Conservation (phyloP, 2,888 invertebrate species). For the Perdita meconis region DNA sequence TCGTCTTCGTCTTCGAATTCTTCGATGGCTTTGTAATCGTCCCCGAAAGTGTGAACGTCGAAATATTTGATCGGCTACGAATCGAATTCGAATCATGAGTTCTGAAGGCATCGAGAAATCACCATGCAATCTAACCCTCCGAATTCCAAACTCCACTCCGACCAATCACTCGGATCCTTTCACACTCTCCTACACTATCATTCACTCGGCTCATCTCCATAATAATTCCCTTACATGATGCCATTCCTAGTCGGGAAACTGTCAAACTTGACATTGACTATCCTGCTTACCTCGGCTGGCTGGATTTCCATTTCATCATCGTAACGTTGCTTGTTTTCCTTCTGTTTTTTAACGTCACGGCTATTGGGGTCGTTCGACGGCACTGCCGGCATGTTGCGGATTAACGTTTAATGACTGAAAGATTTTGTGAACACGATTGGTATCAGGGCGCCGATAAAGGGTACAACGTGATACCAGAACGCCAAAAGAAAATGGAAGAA, state of each 20-base stretch:
- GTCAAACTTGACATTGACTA: too few species aligned
- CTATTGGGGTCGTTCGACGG: too few species aligned
- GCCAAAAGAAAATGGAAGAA: conserved; percentile 29
- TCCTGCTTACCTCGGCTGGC: too few species aligned
- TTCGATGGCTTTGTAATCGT: conserved; percentile 13
- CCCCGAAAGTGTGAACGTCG: neutral
- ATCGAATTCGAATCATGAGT: neutral
- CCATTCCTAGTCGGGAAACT: too few species aligned
- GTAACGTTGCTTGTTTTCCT: too few species aligned
- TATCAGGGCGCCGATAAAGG: conserved; percentile 21
- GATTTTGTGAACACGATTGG: neutral
- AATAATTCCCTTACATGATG: too few species aligned
- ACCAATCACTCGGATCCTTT: too few species aligned
- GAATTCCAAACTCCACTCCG: too few species aligned
- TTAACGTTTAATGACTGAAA: neutral
- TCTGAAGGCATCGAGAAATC: neutral
- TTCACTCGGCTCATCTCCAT: too few species aligned
- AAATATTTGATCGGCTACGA: neutral
- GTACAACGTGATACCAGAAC: conserved; percentile 21
- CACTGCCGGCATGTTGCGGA: conserved; percentile 22
- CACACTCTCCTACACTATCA: too few species aligned
- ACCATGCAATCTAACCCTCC: neutral
- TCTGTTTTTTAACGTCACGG: too few species aligned
- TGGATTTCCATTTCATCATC: too few species aligned
- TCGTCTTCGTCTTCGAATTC: conserved; percentile 21